Evolutionary conservation across 2,797 vertebrate genomes (phyloP).

Genomic region (Arremon brunneinucha): DNA sequence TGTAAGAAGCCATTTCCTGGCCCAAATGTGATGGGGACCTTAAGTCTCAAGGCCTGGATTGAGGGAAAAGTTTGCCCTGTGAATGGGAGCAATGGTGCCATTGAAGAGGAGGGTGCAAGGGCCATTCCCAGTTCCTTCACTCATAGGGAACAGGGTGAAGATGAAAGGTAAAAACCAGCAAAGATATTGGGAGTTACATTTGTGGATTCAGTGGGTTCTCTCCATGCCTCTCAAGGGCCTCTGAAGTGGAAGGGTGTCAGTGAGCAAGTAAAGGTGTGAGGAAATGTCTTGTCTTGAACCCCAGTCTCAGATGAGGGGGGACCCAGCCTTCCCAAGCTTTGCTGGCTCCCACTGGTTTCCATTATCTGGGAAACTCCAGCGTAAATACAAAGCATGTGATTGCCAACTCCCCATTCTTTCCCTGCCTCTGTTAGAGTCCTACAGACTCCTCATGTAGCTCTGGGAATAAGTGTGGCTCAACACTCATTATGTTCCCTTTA

Average conservation of each 20-base stretch:
- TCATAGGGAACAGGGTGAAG: neutral
- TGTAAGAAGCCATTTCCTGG: neutral
- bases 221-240: neutral
- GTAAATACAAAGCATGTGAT: neutral
- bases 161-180: neutral
- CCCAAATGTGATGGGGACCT: neutral
- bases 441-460: conserved; percentile 15
- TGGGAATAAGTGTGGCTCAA: conserved; percentile 50
- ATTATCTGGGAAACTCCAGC: neutral
- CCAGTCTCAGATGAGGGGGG: neutral
- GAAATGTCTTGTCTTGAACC: neutral
- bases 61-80: neutral
- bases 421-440: neutral
- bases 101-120: neutral
- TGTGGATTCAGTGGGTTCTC: neutral
- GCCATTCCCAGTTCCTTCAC: neutral
- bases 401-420: neutral
- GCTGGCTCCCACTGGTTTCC: neutral
- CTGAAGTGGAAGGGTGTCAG: neutral
- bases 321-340: neutral
- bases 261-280: neutral
- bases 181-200: neutral
- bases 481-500: conserved; percentile 48
- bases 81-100: neutral
- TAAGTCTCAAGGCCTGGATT: neutral